Base-by-base conservation (phyloP, 2,797 vertebrate species). In the Pelodytes ibericus region DNA sequence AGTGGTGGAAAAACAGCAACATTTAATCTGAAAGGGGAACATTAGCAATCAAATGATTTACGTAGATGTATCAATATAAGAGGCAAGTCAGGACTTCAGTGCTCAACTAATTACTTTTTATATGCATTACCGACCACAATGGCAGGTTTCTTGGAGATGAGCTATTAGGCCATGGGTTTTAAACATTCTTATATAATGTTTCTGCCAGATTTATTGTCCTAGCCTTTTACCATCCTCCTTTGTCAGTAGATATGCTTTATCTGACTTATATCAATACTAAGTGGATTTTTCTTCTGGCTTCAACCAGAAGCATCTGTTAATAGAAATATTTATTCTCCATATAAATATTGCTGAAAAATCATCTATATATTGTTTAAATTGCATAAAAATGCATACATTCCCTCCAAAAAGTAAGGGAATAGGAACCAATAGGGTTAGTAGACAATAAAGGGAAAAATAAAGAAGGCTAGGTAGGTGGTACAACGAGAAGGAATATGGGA, bases 11-110 rank as follows among this genome's bases (percentile, higher is more conserved):
- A 89, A 90, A 86, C 62, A 87, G 89, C 89, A 87, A 82, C 86
- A 90, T 91, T 91, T 90, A 90, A 93, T 90, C 89, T 91, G 84
- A 90, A 90, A 91, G 86, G 77, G 87, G 84, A 86, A 88, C 84
- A 94, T 92, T 94, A 90, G 86, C 91, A 95, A 96, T 95, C 91
- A 92, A 94, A 96, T 97, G 95, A 96, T 83, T 89, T 87, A 81
- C 91, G 93, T 94, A 96, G 96, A 92, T 94, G n/a, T 91, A 91
- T 94, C 93, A 91, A 90, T 94, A 94, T 85, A 86, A 88, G 88
- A 96, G n/a, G 93, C 94, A 93, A 95, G 94, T 95, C 94, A 90
- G 89, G 90, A 90, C 91, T 91, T 90, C 67, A 91, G 91, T 86
- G 84, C 90, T 88, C 82, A 86, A 83, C 88, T 96, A 96, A 98